These are phyloP conservation scores for Echinops telfairi DNA, from an alignment of 2,113 vertebrate species.

Conservation along the genomic window DNA sequence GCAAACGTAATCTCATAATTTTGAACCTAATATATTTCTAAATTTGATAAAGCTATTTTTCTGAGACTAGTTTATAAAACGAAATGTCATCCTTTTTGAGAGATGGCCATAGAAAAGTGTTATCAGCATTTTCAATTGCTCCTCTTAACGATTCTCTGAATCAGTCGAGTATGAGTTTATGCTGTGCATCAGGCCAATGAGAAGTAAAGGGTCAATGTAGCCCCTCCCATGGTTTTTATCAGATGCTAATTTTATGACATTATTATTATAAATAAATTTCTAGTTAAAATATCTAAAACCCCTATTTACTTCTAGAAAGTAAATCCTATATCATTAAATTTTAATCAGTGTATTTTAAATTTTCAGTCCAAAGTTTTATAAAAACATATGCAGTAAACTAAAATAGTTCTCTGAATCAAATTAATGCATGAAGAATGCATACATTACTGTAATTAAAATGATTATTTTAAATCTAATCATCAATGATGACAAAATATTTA, in stretches of 20 bases:
- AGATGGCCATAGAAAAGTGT: neutral
- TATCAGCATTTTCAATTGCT: neutral
- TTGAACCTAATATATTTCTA: constrained; percentile 15
- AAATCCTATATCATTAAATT: neutral
- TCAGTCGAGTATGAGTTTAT: constrained; percentile 13
- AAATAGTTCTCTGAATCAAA: constrained; percentile 38
- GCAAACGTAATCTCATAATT: neutral
- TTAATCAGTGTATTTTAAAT: neutral
- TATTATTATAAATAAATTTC: constrained; percentile 48
- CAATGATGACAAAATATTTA: constrained; percentile 11
- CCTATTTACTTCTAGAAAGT: neutral
- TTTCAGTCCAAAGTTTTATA: neutral
- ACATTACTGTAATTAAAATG: neutral
- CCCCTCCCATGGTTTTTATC: neutral
- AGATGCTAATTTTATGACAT: neutral
- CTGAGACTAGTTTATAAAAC: constrained; percentile 6
- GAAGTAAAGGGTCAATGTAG: neutral
- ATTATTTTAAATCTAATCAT: constrained; percentile 21
- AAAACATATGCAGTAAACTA: constrained; percentile 26
- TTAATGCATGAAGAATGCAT: neutral
- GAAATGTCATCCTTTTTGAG: neutral
- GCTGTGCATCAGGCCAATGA: neutral
- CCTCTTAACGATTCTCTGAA: neutral
- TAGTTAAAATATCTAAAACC: neutral
- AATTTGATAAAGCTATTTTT: constrained; percentile 20